Base-by-base conservation (phyloP, 2,888 invertebrate genomes). In the Ethmia dodecea region DNA sequence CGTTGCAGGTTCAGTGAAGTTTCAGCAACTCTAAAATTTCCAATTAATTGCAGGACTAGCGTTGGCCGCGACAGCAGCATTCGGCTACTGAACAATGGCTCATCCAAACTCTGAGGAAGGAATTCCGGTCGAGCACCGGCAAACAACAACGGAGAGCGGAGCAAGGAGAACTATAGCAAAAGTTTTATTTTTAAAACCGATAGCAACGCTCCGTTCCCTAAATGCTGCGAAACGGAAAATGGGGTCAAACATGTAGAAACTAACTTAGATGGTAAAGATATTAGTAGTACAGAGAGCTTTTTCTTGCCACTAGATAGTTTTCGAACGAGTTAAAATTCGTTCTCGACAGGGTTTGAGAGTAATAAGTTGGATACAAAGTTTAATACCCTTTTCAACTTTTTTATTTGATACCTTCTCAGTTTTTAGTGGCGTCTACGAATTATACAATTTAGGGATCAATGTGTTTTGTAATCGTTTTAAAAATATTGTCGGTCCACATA, bases 41-140 rank as follows among this genome's bases (percentile, higher is more conserved):
- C n/a, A n/a, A n/a, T n/a, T n/a, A n/a, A n/a, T 39, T 20, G 10
- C 64, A 84, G 83, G 24, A 77, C 81, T 3, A 81, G 81, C 42
- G 65, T 79, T 2, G 83, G 78, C 1, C 73, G 79, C 0, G 83
- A 83, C 33, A 83, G 79, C 62, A 86, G 84, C 68, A 62, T 84
- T 37, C 71, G 80, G 0, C 66, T 84, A 1, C 48, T 83, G 1
- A 79, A 78, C 64, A 83, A 84, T 49, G 84, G 84, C 1, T 65
- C 80, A 0, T 83, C 83, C 29, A 84, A 84, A 39, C 81, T 83
- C 70, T 86, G 84, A 86, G 78, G 61, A 47, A 60, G 73, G 73
- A 46, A 45, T 33, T 50, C 44, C 49, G 72, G 72, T 64, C 64
- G 57, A 50, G 52, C 47, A 40, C 45, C 57, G 55, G 50, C 51